These are phyloP conservation scores for Clarias laeviceps DNA, from an alignment of 2,797 vertebrate genomes.

Conservation along the genomic window DNA sequence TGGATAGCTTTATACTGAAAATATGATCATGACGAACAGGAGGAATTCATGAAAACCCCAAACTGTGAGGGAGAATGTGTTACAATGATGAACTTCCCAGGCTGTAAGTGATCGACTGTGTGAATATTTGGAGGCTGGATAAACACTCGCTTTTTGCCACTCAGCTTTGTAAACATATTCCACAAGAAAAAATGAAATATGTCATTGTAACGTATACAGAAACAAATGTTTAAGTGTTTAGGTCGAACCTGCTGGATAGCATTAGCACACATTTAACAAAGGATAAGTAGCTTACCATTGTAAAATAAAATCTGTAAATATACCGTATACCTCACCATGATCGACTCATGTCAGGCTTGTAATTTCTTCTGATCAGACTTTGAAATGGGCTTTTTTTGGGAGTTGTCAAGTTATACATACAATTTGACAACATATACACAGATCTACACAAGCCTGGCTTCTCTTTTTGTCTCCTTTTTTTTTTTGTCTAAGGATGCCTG, in stretches of 20 bases:
- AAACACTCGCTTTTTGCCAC: constrained; percentile 21
- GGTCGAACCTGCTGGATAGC: constrained; percentile 9
- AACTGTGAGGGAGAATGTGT: neutral
- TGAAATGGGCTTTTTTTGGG: neutral
- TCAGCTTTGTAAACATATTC: constrained; percentile 17
- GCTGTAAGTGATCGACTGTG: neutral
- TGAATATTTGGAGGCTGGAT: constrained; percentile 16
- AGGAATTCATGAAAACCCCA: neutral
- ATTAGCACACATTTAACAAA: neutral
- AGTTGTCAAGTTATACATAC: constrained; percentile 1
- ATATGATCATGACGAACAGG: neutral
- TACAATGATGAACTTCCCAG: neutral
- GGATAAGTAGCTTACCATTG: constrained; percentile 2
- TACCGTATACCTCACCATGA: neutral
- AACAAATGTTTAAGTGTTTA: constrained; percentile 12
- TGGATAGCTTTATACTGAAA: neutral
- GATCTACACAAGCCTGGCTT: neutral
- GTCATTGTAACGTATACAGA: constrained; percentile 3
- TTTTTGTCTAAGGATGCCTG: neutral
- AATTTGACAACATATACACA: constrained; percentile 19
- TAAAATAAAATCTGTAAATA: neutral
- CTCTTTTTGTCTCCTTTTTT: neutral
- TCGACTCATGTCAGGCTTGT: neutral
- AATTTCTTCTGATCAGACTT: constrained; percentile 8
- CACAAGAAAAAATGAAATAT: constrained; percentile 11